Conservation (phyloP, 30 jellyfish, hydroid and myxozoan species). For the Catostylus mosaicus region DNA sequence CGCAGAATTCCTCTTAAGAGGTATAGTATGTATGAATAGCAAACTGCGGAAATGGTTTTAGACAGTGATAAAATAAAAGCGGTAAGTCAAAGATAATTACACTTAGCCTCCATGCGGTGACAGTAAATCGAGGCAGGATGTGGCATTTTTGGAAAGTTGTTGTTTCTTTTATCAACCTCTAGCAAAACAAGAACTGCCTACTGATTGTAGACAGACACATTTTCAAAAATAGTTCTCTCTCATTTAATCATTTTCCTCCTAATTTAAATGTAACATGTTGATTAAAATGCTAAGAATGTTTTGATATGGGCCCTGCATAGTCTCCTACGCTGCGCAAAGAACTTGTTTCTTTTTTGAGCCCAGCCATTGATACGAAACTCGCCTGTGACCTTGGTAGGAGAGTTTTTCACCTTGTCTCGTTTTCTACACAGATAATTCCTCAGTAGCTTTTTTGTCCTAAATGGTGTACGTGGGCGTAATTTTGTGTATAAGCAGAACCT, state of each 20-base stretch:
- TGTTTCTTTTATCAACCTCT: conserved; percentile 11
- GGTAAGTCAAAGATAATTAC: conserved; percentile 33
- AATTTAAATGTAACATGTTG: conserved; percentile 46
- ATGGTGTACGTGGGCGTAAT: no score
- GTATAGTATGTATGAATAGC: conserved; percentile 35
- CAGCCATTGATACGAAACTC: no score
- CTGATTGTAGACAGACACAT: conserved; percentile 59
- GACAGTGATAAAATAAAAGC: conserved; percentile 61
- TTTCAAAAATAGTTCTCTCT: conserved; percentile 19
- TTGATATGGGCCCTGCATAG: background rate
- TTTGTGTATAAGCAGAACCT: no score
- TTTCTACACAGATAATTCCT: no score
- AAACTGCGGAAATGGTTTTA: conserved; percentile 70
- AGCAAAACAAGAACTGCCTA: conserved; percentile 57
- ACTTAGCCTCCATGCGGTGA: conserved; percentile 81
- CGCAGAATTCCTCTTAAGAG: conserved; percentile 38
- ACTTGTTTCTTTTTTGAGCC: background rate
- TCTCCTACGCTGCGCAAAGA: background rate
- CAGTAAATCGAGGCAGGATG: conserved; percentile 74
- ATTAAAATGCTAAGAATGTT: conserved; percentile 38
- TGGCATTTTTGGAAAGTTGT: conserved; percentile 43
- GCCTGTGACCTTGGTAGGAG: no score
- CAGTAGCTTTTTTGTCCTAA: no score
- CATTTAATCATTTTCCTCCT: conserved; percentile 29
- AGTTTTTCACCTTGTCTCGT: no score